Conservation (phyloP, 2,888 invertebrate genomes). For the Deilephila porcellus region DNA sequence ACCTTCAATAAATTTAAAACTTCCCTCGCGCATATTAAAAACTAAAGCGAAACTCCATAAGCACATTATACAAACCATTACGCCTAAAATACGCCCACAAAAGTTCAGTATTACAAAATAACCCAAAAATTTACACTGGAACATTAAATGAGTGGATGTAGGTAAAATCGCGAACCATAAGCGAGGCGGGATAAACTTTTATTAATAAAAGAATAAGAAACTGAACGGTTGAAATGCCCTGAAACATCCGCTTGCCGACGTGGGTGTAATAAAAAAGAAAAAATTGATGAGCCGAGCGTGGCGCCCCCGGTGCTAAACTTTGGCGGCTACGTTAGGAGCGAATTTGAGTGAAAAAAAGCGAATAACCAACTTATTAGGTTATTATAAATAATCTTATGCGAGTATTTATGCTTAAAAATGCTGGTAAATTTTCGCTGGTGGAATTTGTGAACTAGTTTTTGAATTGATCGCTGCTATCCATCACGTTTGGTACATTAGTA, state of each 20-base stretch:
- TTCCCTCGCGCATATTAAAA: neutral
- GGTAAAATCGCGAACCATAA: constrained; percentile 41
- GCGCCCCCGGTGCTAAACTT: constrained; percentile 46
- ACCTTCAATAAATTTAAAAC: no score
- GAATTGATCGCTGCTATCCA: constrained; percentile 2
- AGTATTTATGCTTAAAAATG: neutral
- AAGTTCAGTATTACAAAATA: neutral
- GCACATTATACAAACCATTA: neutral
- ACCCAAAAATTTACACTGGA: constrained; percentile 16
- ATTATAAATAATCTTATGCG: constrained; percentile 20
- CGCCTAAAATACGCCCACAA: constrained; percentile 6
- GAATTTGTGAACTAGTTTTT: neutral
- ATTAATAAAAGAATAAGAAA: constrained; percentile 77
- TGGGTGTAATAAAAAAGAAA: constrained; percentile 69
- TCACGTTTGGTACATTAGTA: no score
- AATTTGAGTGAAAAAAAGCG: constrained; percentile 36
- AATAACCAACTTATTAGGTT: constrained; percentile 19
- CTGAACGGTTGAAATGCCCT: constrained; percentile 61
- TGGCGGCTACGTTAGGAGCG: constrained; percentile 45
- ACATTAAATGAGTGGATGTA: constrained; percentile 17
- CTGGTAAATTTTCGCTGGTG: neutral
- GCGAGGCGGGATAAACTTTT: constrained; percentile 67
- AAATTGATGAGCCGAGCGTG: constrained; percentile 69
- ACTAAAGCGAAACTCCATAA: neutral
- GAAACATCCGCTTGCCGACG: constrained; percentile 62